Evolutionary conservation across 2,888 invertebrate genomes (phyloP), one percentile per base, ranked within the genome.

Genomic region (Diabrotica balteata): DNA sequence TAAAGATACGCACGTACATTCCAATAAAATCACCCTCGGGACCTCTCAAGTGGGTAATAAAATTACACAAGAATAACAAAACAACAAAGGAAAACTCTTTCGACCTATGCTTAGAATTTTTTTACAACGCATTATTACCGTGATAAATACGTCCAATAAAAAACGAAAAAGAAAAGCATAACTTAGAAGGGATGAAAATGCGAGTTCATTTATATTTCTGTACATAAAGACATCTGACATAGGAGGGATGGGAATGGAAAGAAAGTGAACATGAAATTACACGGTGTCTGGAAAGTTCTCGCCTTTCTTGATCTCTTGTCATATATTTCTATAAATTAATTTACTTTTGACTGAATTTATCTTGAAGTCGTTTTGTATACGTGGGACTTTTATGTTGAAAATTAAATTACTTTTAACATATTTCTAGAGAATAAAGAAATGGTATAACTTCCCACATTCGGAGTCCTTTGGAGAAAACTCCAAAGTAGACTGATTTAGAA

Each of bases 161-260:
- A 61, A 61, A 45, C 11, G 9, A 17, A 45, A 42, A 61, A 53
- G 53, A 53, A 32, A 53, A 46, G n/a, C 22, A 61, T 61, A 61
- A 53, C 61, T 61, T 61, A 53, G 46, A 32, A 61, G 46, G 50
- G 42, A 59, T 49, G 59, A 50, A 50, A 59, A 59, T 51, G 59
- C n/a, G 49, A 50, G 61, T 61, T 61, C 61, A 61, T 61, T 53
- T 61, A 53, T 61, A 53, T 32, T 22, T 9, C 9, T 53, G 49
- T 44, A 45, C 43, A 52, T 52, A 51, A 51, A 61, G 52, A 61
- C 53, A 46, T 50, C 46, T 53, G 53, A 17, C 61, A n/a, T 4
- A 22, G 42, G 11, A 53, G 17, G 46, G 44, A 22, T 10, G 22
- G 17, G 45, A 45, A 52, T 32, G 32, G 32, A 32, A 32, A 32